Base-by-base conservation (phyloP, 2,888 invertebrate species). In the Dolichopus griseipennis region DNA sequence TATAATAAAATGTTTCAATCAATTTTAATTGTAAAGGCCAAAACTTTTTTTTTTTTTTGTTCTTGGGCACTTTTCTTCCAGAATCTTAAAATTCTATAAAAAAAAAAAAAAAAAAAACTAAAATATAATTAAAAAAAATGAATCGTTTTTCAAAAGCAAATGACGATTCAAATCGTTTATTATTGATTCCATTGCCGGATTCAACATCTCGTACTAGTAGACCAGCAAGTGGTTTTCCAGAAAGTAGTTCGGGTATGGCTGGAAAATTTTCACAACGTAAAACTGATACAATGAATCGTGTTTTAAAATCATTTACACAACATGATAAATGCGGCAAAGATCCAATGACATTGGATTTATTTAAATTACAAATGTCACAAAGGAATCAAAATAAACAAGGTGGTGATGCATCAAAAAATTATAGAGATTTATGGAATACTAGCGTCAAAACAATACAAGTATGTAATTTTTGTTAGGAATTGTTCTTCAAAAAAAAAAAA, bases 371-470 rank as follows among this genome's bases (percentile, higher is more conserved):
- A 52, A 8, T 10, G 12, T 12, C 8, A 37, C 52, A 52, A n/a
- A 52, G 52, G 52, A 52, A n/a, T n/a, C n/a, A 15, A 52, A 52
- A 63, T 63, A 63, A 63, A 63, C 12, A 63, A 63, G 9, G 21
- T 64, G 61, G 66, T 65, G 33, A 27, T 62, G 18, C 37, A 33
- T 34, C 61, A 52, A 64, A 34, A 33, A 68, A 64, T 41, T 69
- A 69, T 66, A 64, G 67, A 61, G 64, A 69, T 62, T 65, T 69
- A 61, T 69, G 69, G 69, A 64, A 22, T 67, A 61, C 61, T 37
- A 69, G 69, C 65, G 67, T 69, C 41, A 66, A 67, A 61, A 64
- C 61, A 52, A 67, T 69, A 20, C 67, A 69, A 69, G 69, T 69
- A 69, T 64, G 69, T 69, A 65, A 33, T 37, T 37, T n/a, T 27